Conservation (phyloP, 2,888 invertebrate species). For the Sphaeridia pumilis region DNA sequence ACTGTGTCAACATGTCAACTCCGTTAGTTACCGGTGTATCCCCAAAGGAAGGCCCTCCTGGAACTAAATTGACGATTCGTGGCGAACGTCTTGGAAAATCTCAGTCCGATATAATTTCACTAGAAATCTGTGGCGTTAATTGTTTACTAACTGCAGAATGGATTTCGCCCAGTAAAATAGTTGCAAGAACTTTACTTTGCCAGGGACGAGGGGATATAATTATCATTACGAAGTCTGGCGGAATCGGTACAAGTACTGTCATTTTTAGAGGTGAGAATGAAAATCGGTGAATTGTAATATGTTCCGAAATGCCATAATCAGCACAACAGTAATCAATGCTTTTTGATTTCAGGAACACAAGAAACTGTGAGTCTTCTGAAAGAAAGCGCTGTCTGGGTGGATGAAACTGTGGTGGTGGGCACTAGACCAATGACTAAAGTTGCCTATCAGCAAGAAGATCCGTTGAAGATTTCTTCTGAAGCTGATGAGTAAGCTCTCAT, state of each 20-base stretch:
- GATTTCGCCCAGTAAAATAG: constrained; percentile 94
- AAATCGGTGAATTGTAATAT: too few relatives aligned
- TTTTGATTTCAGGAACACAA: constrained; percentile 56
- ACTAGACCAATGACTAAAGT: constrained; percentile 73
- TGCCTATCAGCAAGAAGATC: constrained; percentile 79
- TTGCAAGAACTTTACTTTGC: constrained; percentile 85
- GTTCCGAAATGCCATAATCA: too few relatives aligned
- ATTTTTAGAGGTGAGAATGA: constrained; percentile 67
- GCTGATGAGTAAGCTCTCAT: constrained; percentile 61
- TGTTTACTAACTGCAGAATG: constrained; percentile 92
- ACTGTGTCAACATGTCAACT: constrained; percentile 33
- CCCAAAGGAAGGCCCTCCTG: constrained; percentile 96
- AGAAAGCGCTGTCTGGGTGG: constrained; percentile 97
- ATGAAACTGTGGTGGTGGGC: constrained; percentile 78
- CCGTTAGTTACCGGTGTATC: constrained; percentile 93
- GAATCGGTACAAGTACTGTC: constrained; percentile 77
- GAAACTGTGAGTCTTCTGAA: constrained; percentile 87
- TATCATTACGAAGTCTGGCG: constrained; percentile 73
- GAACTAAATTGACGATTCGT: constrained; percentile 84
- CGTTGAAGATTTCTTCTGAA: constrained; percentile 82
- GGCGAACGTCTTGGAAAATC: constrained; percentile 88
- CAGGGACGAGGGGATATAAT: constrained; percentile 86
- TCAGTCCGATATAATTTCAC: constrained; percentile 74
- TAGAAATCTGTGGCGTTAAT: constrained; percentile 91
- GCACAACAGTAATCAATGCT: background rate